phyloP scores from a whole-genome alignment of 92 coral and sea anemone species.

The Epizoanthus scotinus region DNA sequence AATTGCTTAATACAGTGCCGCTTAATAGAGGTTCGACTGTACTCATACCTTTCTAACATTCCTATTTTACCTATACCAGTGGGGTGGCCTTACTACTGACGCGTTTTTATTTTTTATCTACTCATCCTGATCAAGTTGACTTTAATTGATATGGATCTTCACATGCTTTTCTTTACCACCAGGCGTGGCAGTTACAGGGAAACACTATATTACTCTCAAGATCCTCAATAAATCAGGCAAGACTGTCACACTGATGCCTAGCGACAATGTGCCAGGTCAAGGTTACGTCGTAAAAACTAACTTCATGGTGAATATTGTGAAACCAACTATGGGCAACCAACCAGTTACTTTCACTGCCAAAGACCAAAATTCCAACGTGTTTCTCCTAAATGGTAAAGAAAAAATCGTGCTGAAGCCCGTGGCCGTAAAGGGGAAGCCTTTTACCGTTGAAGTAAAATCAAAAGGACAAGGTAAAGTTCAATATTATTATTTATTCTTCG shows the following conservation, averaged over 20 bases:
- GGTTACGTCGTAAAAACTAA: constrained; percentile 68
- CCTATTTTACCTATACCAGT: no score
- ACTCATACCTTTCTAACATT: no score
- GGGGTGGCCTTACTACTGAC: no score
- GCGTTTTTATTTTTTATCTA: background rate
- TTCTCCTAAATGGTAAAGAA: constrained; percentile 71
- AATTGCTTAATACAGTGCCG: no score
- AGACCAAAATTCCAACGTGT: constrained; percentile 52
- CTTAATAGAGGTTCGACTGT: no score
- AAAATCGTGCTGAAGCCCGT: constrained; percentile 55
- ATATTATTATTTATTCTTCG: background rate
- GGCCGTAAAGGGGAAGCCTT: constrained; percentile 58
- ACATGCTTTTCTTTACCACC: background rate
- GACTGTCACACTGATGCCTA: constrained; percentile 58
- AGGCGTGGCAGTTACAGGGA: constrained; percentile 44
- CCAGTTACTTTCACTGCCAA: constrained; percentile 66
- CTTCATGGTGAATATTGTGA: constrained; percentile 59
- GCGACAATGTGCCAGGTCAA: constrained; percentile 62
- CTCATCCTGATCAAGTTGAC: background rate
- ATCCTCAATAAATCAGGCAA: constrained; percentile 81
- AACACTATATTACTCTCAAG: constrained; percentile 70
- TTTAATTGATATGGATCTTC: background rate
- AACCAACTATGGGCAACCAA: constrained; percentile 63
- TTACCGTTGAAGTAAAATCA: constrained; percentile 41
- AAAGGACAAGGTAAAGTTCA: constrained; percentile 54